phyloP scores from a whole-genome alignment of 1,140 invertebrate species.

The Drosophila littoralis region DNA sequence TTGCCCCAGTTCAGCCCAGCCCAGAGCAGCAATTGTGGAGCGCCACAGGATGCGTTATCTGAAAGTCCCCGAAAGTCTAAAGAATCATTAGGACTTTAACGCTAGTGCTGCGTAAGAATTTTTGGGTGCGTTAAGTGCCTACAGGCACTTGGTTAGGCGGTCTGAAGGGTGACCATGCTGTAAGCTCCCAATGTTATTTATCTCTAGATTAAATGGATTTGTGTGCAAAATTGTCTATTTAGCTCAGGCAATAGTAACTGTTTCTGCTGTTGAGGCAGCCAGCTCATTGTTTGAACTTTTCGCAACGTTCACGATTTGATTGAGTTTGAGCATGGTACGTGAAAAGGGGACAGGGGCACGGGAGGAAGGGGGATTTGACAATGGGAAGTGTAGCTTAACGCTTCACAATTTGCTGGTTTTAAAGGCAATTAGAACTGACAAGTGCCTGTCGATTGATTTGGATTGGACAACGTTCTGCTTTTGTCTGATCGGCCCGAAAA shows the following conservation, averaged over 20 bases:
- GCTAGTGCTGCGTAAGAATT: constrained; percentile 76
- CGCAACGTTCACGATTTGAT: constrained; percentile 70
- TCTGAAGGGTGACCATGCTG: constrained; percentile 11
- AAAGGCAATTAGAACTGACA: constrained; percentile 57
- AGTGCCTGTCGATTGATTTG: constrained; percentile 49
- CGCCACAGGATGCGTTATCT: constrained; percentile 24
- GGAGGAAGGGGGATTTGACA: not conserved
- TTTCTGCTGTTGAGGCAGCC: constrained; percentile 7
- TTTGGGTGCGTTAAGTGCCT: constrained; percentile 75
- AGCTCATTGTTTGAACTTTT: constrained; percentile 81
- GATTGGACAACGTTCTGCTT: constrained; percentile 37
- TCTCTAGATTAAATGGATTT: constrained; percentile 82
- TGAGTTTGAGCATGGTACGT: constrained; percentile 61
- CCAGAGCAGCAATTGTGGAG: constrained; percentile 26
- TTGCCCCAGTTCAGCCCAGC: not conserved
- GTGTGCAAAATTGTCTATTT: constrained; percentile 83
- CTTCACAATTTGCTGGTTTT: constrained; percentile 57
- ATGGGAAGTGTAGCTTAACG: constrained; percentile 45
- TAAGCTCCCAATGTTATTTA: constrained; percentile 74
- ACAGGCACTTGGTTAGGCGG: not conserved
- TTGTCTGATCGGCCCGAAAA: constrained; percentile 30
- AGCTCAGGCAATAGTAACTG: constrained; percentile 27
- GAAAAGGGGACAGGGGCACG: not conserved
- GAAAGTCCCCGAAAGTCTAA: constrained; percentile 31
- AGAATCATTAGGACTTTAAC: constrained; percentile 68